These are phyloP conservation scores for Pipistrellus pygmaeus DNA, from an alignment of 2,797 vertebrate species.

Conservation along the genomic window DNA sequence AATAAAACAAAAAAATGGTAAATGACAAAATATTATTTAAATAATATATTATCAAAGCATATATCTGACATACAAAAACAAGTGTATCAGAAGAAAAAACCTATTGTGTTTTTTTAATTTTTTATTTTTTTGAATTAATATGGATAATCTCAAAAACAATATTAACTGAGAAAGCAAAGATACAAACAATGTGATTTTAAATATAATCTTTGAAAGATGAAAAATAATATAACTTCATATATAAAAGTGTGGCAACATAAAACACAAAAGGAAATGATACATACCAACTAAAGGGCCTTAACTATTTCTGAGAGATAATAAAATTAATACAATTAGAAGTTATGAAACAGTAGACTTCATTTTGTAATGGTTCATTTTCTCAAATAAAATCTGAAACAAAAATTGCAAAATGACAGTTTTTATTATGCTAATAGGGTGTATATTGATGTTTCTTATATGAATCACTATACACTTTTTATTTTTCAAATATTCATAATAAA, in stretches of 20 bases:
- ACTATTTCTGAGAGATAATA: background rate
- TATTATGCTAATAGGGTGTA: background rate
- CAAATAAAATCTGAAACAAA: background rate
- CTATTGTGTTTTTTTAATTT: background rate
- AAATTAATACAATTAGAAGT: background rate
- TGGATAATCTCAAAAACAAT: no score
- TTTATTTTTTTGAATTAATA: no score
- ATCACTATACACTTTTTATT: background rate
- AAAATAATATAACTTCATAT: background rate
- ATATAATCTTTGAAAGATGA: background rate
- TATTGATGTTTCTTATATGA: background rate
- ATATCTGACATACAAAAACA: background rate
- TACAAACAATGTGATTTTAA: no score
- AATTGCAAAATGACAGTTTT: background rate
- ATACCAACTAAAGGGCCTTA: background rate
- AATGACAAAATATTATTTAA: background rate
- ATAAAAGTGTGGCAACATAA: background rate
- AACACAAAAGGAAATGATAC: background rate
- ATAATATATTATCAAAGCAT: background rate
- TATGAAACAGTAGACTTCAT: background rate
- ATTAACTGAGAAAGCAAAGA: no score
- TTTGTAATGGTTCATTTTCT: background rate
- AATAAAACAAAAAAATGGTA: background rate
- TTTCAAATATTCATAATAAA: background rate
- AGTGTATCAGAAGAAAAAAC: background rate